A percentile compares a stretch with the other conserved stretches of the same genome.
Conservation (phyloP, 37 sponge, comb jelly and placozoan genomes). For the Chondrilla cf. caribensis region DNA sequence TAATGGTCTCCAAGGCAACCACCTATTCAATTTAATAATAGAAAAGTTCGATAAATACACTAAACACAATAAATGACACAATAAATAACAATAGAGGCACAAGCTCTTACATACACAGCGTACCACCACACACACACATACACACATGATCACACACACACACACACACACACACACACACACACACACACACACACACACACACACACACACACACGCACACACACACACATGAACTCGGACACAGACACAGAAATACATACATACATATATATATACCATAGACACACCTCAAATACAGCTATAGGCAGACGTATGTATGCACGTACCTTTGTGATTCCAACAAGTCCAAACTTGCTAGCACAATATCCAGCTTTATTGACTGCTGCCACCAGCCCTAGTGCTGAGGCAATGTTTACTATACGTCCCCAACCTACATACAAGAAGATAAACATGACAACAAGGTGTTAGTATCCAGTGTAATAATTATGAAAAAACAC, state of each 20-base stretch:
- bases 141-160: not conserved
- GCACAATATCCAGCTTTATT: slow-evolving; percentile 62
- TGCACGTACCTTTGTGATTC: slow-evolving; percentile 68
- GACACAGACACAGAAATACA: no score
- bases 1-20: slow-evolving; percentile 67
- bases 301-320: no score
- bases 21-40: slow-evolving; percentile 12
- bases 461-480: no score
- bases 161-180: not conserved
- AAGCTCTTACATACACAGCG: no score
- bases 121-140: not conserved
- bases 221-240: no score
- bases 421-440: slow-evolving; percentile 70
- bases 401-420: slow-evolving; percentile 63
- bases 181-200: no score
- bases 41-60: no score
- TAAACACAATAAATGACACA: no score
- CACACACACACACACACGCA: no score
- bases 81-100: no score
- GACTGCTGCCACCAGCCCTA: slow-evolving; percentile 59
- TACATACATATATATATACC: no score
- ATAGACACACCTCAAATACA: no score
- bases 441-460: not conserved
- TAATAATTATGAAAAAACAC: not conserved
- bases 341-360: slow-evolving; percentile 57